Percentiles rank a stretch among this genome's conserved stretches.
phyloP scores from a whole-genome alignment of 2,888 invertebrate genomes.

The Troglohyphantes excavatus region DNA sequence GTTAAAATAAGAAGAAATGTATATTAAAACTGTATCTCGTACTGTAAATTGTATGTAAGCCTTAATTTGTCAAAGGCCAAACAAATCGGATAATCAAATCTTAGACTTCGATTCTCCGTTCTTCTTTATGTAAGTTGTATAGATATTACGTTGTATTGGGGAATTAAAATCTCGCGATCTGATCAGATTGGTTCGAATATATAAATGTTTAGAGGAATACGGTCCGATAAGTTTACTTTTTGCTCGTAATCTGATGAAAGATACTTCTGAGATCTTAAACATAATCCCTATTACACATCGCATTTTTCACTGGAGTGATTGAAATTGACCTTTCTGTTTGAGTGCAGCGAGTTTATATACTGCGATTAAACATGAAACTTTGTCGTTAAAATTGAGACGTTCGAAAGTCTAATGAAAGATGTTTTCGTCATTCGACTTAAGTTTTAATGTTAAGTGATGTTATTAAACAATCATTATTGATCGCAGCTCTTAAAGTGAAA shows the following conservation, averaged over 20 bases:
- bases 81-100: neutral
- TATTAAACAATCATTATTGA: neutral
- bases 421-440: neutral
- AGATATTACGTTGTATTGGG: neutral
- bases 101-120: neutral
- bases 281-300: conserved; percentile 2
- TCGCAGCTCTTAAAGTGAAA: neutral
- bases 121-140: neutral
- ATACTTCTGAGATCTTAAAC: conserved; percentile 16
- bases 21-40: no score
- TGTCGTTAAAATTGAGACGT: neutral
- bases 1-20: no score
- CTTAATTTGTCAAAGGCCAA: neutral
- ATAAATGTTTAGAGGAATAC: conserved; percentile 38
- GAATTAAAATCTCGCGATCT: neutral
- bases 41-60: no score
- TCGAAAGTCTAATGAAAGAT: neutral
- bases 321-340: neutral
- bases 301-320: conserved; percentile 21
- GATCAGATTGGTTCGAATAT: conserved; percentile 27
- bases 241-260: conserved; percentile 16
- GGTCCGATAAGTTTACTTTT: conserved; percentile 19
- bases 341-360: neutral
- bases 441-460: neutral
- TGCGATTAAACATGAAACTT: neutral